Evolutionary conservation across 1,140 invertebrate species (phyloP), one percentile per base, ranked within the genome.

Genomic region (Drosophila tani): DNA sequence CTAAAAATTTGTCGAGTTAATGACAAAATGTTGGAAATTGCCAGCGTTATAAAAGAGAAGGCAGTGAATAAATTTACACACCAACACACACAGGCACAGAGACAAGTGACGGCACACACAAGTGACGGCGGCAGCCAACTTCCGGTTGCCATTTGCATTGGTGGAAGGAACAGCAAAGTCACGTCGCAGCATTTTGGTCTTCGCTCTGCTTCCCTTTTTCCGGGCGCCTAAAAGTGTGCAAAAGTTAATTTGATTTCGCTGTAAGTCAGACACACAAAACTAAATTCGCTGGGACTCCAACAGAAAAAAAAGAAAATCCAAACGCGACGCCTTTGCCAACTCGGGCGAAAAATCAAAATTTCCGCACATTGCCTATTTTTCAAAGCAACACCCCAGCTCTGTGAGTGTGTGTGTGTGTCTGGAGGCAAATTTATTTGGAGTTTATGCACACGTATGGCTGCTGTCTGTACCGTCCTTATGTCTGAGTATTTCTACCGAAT

Each of bases 321-420:
- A 63, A 41, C 35, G 40, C 71, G 60, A 47, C 41, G 63, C 62
- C 59, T 64, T 68, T 88, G 85, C 84, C 68, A 90, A 82, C 65
- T 90, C 60, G 83, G 82, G 86, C 85, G 85, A 91, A 90, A 90
- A 90, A 90, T 90, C 86, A 90, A 90, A 90, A 90, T 90, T 90
- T 90, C 85, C 85, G 68, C 82, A 90, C 75, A 85, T 91, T 85
- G 85, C 85, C 85, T 90, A 85, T 77, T 90, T 82, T 80, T 60
- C 71, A 77, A 77, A 83, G 45, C 46, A 63, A 51, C 60, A 50
- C 55, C 41, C 38, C 19, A 17, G 38, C 57, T 40, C 17, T 21
- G 41, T 19, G 32, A 19, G 21, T 21, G 21, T 21, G 21, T 21
- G 21, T 29, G 8, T 55, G 50, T 53, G 45, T 49, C 32, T 47